Conservation (phyloP, 2,797 vertebrate genomes). For the Meriones psammophilus region DNA sequence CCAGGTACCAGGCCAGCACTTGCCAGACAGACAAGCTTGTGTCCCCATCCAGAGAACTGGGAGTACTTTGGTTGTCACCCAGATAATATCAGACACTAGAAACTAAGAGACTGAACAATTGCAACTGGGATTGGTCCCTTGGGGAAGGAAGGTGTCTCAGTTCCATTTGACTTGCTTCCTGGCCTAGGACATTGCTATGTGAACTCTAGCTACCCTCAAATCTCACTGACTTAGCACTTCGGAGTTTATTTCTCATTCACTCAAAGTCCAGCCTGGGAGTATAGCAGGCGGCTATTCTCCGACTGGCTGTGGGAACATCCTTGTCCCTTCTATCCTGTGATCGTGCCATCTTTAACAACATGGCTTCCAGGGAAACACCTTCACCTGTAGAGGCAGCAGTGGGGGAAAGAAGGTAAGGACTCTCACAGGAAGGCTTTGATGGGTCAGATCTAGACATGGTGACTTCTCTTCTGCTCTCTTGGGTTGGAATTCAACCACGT, state of each 20-base stretch:
- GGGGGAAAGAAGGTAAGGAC: neutral
- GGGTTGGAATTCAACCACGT: neutral
- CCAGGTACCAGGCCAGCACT: constrained; percentile 41
- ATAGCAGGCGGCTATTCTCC: neutral
- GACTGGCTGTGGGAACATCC: neutral
- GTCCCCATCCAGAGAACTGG: constrained; percentile 65
- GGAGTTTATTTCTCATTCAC: neutral
- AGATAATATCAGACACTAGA: constrained; percentile 46
- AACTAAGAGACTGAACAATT: neutral
- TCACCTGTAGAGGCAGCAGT: neutral
- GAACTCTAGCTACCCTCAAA: neutral
- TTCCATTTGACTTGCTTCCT: neutral
- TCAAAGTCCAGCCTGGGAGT: neutral
- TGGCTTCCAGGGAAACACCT: neutral
- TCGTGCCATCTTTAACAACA: neutral
- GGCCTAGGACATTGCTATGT: neutral
- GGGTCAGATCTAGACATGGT: neutral
- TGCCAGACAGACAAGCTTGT: constrained; percentile 15
- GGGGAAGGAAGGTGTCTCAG: neutral
- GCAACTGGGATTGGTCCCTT: neutral
- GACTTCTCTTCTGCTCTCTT: neutral
- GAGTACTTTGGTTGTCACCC: constrained; percentile 53
- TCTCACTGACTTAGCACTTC: neutral
- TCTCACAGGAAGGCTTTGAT: neutral
- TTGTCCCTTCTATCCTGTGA: neutral